phyloP scores from a whole-genome alignment of 1,140 invertebrate species.

The Leucophenga varia region DNA sequence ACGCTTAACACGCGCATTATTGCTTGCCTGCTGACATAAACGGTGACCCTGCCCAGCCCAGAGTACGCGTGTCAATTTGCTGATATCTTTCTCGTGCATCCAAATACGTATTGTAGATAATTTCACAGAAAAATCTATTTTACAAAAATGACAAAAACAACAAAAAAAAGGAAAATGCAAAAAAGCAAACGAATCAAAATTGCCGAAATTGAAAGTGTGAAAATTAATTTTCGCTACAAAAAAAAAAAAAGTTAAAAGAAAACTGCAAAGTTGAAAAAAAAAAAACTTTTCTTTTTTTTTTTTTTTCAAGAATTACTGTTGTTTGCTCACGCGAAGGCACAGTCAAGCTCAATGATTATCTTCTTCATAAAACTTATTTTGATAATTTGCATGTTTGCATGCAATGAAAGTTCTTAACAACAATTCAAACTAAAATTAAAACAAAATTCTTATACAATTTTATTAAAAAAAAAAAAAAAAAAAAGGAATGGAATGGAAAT shows the following conservation, averaged over 20 bases:
- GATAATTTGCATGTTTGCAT: conserved; percentile 37
- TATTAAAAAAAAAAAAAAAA: too few species aligned
- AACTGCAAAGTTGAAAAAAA: too few species aligned
- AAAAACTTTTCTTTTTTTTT: too few species aligned
- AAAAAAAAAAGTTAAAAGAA: too few species aligned
- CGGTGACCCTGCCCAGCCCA: conserved; percentile 85
- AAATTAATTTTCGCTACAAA: conserved; percentile 35
- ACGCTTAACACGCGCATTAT: conserved; percentile 73
- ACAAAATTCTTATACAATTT: too few species aligned
- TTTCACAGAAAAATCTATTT: conserved; percentile 71
- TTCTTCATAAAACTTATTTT: too few species aligned
- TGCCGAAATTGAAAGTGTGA: conserved; percentile 20
- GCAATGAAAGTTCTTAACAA: conserved; percentile 19
- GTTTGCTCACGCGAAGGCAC: too few species aligned
- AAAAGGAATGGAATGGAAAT: too few species aligned
- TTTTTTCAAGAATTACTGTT: too few species aligned
- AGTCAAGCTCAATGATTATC: too few species aligned
- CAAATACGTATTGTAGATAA: conserved; percentile 87
- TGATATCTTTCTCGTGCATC: conserved; percentile 86
- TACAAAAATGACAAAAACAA: conserved; percentile 5
- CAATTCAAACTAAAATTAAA: conserved; percentile 26
- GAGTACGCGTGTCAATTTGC: conserved; percentile 77
- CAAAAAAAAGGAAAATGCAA: conserved; percentile 11
- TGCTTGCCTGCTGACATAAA: conserved; percentile 79
- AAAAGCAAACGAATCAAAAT: not conserved